Base-by-base conservation (phyloP, 2,888 invertebrate species). In the Copidosoma aretas region DNA sequence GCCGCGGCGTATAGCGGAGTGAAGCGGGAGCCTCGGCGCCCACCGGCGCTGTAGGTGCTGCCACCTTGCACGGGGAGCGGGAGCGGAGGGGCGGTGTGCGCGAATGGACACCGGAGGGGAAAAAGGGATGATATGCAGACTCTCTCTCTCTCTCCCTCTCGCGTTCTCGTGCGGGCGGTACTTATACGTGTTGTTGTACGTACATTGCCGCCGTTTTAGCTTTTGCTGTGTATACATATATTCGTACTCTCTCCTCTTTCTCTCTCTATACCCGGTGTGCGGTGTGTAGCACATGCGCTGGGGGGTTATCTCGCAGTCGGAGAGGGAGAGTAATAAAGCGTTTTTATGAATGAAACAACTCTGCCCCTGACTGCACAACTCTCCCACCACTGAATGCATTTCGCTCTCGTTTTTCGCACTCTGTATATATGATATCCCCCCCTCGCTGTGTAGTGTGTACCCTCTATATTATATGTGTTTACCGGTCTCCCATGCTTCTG, bases 341-440 rank as follows among this genome's bases (percentile, higher is more conserved):
- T 81, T 83, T 83, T 83, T 83, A 83, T 83, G 83, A 83, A 83
- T 83, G 83, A 83, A 83, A 81, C 78, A 76, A 77, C 75, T 77
- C 76, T 73, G 75, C 66, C 68, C 62, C 66, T 41, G 19, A 58
- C 67, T 68, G 66, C 70, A 43, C 54, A 72, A 75, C 74, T 72
- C 64, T 72, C 41, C 69, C 71, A 41, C 51, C 21, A 21, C 32
- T 32, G n/a, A n/a, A 32, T 32, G 32, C 32, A 32, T 32, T 32
- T 32, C 32, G 32, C 32, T 32, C 32, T 32, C 32, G 32, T 72
- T 69, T 77, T 76, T 79, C 77, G 53, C 58, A 56, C 71, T 68
- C 22, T 8, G 41, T 10, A 63, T 57, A 57, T 24, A 41, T n/a
- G 54, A 53, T 67, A 68, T 60, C 64, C 49, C 71, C 67, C 52